Conservation (phyloP, 30 jellyfish, hydroid and myxozoan genomes). For the Cassiopea andromeda region DNA sequence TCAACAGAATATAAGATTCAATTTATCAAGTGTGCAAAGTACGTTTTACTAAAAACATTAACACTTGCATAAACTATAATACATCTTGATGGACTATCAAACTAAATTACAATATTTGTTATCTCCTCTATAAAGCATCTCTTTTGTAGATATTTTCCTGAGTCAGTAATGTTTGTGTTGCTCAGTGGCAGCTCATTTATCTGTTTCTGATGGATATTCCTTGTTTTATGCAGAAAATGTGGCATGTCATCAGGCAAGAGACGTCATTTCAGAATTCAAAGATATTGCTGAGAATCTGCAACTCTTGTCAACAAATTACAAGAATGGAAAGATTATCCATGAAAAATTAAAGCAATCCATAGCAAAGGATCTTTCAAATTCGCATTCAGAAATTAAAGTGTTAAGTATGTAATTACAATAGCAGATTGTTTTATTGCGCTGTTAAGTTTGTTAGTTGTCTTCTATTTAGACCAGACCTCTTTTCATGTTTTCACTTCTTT, state of each 20-base stretch:
- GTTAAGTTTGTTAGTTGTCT: too few relatives aligned
- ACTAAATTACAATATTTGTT: too few relatives aligned
- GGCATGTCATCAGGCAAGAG: conserved; percentile 24
- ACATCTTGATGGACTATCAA: too few relatives aligned
- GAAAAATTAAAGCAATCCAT: conserved; percentile 1
- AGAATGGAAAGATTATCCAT: conserved; percentile 5
- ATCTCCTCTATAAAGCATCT: too few relatives aligned
- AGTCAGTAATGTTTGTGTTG: too few relatives aligned
- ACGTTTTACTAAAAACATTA: background rate
- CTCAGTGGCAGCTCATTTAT: too few relatives aligned
- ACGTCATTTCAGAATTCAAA: conserved; percentile 13
- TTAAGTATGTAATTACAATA: background rate
- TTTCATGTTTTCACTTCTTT: background rate
- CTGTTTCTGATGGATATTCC: too few relatives aligned
- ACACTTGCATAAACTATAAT: too few relatives aligned
- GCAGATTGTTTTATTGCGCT: background rate
- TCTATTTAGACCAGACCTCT: background rate
- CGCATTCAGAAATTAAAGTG: background rate
- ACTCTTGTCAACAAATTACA: background rate
- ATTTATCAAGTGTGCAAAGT: background rate
- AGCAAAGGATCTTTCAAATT: conserved; percentile 16
- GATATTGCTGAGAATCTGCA: conserved; percentile 12
- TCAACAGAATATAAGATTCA: background rate
- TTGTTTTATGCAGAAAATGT: background rate
- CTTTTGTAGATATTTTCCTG: too few relatives aligned